These are phyloP conservation scores for Odontamblyopus lacepedii DNA, from an alignment of 2,797 vertebrate species.

Conservation along the genomic window DNA sequence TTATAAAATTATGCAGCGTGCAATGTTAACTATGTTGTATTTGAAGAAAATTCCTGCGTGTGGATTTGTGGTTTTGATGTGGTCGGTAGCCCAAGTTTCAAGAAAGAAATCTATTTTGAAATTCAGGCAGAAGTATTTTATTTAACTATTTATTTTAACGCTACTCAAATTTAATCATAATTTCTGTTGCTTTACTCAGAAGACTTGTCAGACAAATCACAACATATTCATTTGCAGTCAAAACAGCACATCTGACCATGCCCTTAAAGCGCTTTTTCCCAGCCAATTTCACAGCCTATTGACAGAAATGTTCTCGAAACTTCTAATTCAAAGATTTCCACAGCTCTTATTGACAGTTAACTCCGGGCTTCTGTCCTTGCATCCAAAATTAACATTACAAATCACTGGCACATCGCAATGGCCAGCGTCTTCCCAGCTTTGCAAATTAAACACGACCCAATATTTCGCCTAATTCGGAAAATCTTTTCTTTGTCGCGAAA, in stretches of 20 bases:
- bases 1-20: too few relatives aligned
- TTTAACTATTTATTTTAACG: neutral
- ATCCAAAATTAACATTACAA: conserved; percentile 51
- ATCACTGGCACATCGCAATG: conserved; percentile 50
- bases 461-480: conserved; percentile 67
- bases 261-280: conserved; percentile 32
- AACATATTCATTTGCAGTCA: neutral
- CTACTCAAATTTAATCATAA: neutral
- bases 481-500: conserved; percentile 38
- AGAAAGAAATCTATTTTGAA: neutral
- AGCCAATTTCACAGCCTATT: conserved; percentile 36
- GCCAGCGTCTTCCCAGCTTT: conserved; percentile 60
- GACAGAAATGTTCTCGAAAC: conserved; percentile 42
- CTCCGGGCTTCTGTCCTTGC: conserved; percentile 50
- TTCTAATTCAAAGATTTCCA: conserved; percentile 49
- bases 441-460: conserved; percentile 52
- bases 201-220: neutral
- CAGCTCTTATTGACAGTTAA: conserved; percentile 52
- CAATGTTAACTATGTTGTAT: too few relatives aligned
- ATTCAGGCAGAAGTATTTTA: neutral
- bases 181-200: neutral
- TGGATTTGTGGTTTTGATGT: neutral
- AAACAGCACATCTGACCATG: conserved; percentile 33
- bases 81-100: neutral
- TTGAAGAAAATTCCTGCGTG: too few relatives aligned